Conservation (phyloP, 2,113 vertebrate species). For the Hyperopisus bebe region DNA sequence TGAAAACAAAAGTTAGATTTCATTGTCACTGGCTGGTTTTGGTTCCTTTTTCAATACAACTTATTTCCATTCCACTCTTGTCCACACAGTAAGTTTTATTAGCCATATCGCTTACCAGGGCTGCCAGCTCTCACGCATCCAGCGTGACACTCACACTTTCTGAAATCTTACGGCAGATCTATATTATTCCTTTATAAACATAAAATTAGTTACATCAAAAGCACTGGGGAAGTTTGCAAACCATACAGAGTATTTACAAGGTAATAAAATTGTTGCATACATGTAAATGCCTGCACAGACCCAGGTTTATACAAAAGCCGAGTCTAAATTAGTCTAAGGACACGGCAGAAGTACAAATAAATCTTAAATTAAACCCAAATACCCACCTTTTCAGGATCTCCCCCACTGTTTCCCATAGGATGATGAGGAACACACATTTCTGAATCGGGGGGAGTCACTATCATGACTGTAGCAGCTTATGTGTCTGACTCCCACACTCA, state of each 20-base stretch:
- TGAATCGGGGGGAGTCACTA: not conserved
- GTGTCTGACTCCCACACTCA: not conserved
- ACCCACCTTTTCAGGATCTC: not conserved
- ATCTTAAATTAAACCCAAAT: not conserved
- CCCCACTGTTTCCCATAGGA: not conserved
- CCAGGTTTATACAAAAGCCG: not conserved
- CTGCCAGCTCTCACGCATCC: not conserved
- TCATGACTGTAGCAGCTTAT: not conserved
- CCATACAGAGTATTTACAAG: too few species aligned
- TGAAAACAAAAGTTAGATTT: not conserved
- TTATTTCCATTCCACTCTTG: not conserved
- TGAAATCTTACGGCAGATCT: not conserved
- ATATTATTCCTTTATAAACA: not conserved
- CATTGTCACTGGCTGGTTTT: not conserved
- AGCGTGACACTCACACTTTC: not conserved
- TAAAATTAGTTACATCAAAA: not conserved
- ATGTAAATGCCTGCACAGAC: not conserved
- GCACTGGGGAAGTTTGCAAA: not conserved
- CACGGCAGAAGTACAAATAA: not conserved
- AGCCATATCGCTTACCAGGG: not conserved
- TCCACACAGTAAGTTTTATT: not conserved
- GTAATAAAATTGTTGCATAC: not conserved
- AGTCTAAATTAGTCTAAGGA: not conserved
- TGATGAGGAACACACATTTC: not conserved
- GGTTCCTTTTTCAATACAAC: conserved; percentile 7